Evolutionary conservation across 2,797 vertebrate species (phyloP), one percentile per base, ranked within the genome.

Genomic region (Capromys pilorides): DNA sequence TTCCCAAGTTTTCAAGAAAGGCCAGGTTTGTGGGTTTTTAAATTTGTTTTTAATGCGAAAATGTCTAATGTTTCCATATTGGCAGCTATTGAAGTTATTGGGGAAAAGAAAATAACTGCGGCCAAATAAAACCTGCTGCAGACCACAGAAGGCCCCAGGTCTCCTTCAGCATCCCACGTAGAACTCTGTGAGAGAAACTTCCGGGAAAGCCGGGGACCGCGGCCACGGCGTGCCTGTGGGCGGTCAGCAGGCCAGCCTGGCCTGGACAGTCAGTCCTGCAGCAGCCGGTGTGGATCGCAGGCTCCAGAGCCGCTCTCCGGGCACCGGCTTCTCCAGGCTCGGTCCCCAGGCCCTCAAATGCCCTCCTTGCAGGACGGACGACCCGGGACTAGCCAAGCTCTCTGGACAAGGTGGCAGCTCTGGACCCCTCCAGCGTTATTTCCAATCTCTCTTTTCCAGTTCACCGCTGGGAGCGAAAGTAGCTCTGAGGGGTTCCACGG

Each of bases 401-500:
- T 75, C 57, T 78, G 21, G 51, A 61, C 57, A 41, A 1, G 0
- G 57, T 0, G 6, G 31, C 57, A 64, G 19, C 28, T 61, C 22
- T 2, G 59, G 54, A 41, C 21, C 21, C 4, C 41, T 31, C 33
- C 4, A 19, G 24, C 2, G 59, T 51, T 13, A 4, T 51, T 39
- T 77, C 41, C 0, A 4, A 5, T 22, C 39, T 45, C 28, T 77
- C 81, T 64, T 77, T 67, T 61, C 64, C 19, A 28, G 4, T 18
- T 64, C 64, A 61, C 0, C 31, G 19, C n/a, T 49, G 49, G 39
- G 26, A 73, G 62, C 21, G 54, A 11, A 39, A 33, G 4, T 31
- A 80, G 31, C n/a, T 66, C 98, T 97, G 98, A 98, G 98, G 97
- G 97, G 97, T 95, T 97, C 59, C 5, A 99, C 99, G 99, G 99